Evolutionary conservation across 2,113 vertebrate species (phyloP).

Genomic region (Zosterops pallidus): DNA sequence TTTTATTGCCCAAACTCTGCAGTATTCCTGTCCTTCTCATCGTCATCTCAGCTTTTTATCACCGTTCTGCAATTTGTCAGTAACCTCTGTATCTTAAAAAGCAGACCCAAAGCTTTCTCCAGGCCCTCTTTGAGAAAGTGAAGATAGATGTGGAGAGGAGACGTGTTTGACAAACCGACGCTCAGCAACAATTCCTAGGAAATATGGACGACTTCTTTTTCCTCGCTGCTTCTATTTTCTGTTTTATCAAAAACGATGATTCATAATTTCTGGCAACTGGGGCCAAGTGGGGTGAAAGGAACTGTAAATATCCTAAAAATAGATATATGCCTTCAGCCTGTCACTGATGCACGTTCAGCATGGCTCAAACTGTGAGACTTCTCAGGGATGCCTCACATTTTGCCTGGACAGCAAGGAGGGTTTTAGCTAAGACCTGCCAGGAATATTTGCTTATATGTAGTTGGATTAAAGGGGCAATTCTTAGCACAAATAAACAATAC

Average conservation of each 20-base stretch:
- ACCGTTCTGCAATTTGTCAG: conserved; percentile 6
- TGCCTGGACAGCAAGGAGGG: conserved; percentile 47
- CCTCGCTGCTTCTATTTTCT: conserved; percentile 44
- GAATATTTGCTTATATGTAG: conserved; percentile 58
- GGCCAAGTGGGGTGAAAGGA: conserved; percentile 60
- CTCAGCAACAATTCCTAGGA: conserved; percentile 51
- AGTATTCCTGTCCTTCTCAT: neutral
- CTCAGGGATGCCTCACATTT: conserved; percentile 47
- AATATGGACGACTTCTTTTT: conserved; percentile 25
- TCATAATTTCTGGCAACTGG: conserved; percentile 70
- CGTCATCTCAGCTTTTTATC: neutral
- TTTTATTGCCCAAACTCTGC: conserved; percentile 30
- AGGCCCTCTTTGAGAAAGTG: conserved; percentile 34
- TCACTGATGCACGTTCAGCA: neutral
- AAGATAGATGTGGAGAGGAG: conserved; percentile 4
- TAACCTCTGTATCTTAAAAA: conserved; percentile 29
- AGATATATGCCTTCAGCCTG: conserved; percentile 21
- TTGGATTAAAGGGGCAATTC: conserved; percentile 30
- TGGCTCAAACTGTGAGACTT: conserved; percentile 42
- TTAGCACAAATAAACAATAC: conserved; percentile 31
- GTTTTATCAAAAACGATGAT: conserved; percentile 70
- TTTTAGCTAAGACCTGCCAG: conserved; percentile 27
- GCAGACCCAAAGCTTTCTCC: conserved; percentile 38
- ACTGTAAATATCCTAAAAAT: conserved; percentile 62
- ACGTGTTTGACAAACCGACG: conserved; percentile 52